These are phyloP conservation scores for Zelleria hepariella DNA, from an alignment of 2,888 invertebrate genomes.

Conservation along the genomic window DNA sequence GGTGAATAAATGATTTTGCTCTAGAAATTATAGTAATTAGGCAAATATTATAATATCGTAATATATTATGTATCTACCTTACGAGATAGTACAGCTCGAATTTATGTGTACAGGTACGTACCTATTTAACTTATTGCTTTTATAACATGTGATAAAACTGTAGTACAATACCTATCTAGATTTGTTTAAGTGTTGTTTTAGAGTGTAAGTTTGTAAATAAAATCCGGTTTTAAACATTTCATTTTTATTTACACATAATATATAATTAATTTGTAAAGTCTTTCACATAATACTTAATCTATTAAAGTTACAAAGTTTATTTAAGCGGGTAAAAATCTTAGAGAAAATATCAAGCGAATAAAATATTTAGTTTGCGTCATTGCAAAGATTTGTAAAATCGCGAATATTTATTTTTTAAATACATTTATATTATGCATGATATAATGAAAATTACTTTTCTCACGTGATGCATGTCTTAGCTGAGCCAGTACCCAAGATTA, in stretches of 20 bases:
- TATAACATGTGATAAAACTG: background rate
- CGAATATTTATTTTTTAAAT: background rate
- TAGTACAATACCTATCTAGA: too few species aligned
- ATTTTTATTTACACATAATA: slow-evolving; percentile 4
- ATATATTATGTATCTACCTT: background rate
- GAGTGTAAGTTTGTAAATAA: slow-evolving; percentile 1
- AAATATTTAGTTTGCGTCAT: background rate
- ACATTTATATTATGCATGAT: background rate
- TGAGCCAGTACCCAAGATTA: too few species aligned
- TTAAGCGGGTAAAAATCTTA: background rate
- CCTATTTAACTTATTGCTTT: background rate
- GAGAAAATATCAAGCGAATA: background rate
- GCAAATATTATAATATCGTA: too few species aligned
- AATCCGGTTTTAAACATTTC: background rate
- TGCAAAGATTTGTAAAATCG: background rate
- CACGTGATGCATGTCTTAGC: background rate
- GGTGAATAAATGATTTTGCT: too few species aligned
- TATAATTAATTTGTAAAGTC: background rate
- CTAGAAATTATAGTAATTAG: background rate
- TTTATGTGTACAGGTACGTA: background rate
- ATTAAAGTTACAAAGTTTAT: background rate
- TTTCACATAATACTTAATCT: background rate
- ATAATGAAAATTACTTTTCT: background rate
- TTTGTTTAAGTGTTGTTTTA: too few species aligned
- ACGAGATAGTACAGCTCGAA: background rate